Conservation (phyloP, 2,113 vertebrate genomes). For the Lethenteron reissneri region DNA sequence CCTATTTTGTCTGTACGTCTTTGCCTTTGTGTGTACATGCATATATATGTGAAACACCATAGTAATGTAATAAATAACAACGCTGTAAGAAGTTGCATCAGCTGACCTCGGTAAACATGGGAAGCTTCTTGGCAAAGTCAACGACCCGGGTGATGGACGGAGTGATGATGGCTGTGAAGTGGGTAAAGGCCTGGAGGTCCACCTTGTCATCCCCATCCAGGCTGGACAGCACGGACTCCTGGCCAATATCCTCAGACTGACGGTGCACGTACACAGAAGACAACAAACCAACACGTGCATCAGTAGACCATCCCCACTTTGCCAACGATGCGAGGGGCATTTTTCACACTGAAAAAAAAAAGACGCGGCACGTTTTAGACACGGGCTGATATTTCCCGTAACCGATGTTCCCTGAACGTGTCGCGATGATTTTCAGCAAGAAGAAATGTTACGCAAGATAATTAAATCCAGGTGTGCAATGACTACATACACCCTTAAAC, state of each 20-base stretch:
- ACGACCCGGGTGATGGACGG: constrained; percentile 98
- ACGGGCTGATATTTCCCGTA: no score
- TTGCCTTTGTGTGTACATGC: neutral
- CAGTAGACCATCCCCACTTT: neutral
- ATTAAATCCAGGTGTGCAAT: no score
- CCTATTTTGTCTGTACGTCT: neutral
- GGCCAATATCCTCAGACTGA: constrained; percentile 86
- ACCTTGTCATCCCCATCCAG: constrained; percentile 87
- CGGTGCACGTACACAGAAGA: neutral
- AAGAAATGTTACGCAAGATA: no score
- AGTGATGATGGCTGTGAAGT: constrained; percentile 99
- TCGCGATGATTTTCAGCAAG: no score
- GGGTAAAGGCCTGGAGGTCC: constrained; percentile 98
- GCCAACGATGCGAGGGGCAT: neutral
- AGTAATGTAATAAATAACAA: neutral
- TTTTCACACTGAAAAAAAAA: neutral
- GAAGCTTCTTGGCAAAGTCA: constrained; percentile 99
- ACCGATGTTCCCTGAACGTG: no score
- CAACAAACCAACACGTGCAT: neutral
- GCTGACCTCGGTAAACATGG: constrained; percentile 98
- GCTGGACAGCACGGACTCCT: constrained; percentile 59
- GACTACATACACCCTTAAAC: no score
- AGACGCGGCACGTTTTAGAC: neutral
- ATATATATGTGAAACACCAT: neutral
- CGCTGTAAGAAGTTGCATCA: neutral